Percentiles rank a stretch among this genome's conserved stretches.
These are phyloP conservation scores for Knipowitschia caucasica DNA, from an alignment of 2,797 vertebrate species.

Conservation along the genomic window DNA sequence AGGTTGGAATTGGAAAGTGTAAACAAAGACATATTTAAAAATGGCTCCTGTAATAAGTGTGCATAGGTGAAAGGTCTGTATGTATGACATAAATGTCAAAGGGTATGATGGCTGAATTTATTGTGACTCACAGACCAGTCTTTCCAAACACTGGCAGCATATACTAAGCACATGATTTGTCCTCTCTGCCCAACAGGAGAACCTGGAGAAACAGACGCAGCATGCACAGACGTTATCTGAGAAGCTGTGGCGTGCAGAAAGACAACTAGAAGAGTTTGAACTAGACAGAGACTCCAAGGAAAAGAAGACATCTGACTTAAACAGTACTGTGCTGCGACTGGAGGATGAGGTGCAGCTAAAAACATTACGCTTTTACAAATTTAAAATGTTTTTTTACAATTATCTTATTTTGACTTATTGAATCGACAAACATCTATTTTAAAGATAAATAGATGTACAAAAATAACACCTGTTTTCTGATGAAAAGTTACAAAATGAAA, in stretches of 20 bases:
- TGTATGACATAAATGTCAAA: too few relatives aligned
- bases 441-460: too few relatives aligned
- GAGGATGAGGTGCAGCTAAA: constrained; percentile 69
- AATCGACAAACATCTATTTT: too few relatives aligned
- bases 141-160: background rate
- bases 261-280: constrained; percentile 70
- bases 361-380: background rate
- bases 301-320: constrained; percentile 67
- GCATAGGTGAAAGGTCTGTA: too few relatives aligned
- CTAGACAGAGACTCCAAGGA: constrained; percentile 52
- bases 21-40: too few relatives aligned
- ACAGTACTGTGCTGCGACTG: constrained; percentile 54
- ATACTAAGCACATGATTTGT: background rate
- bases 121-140: background rate
- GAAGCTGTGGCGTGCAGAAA: constrained; percentile 74
- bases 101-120: too few relatives aligned
- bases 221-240: constrained; percentile 64
- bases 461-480: too few relatives aligned
- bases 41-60: too few relatives aligned
- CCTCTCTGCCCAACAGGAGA: constrained; percentile 56
- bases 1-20: too few relatives aligned
- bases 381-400: background rate
- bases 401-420: too few relatives aligned
- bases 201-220: constrained; percentile 72
- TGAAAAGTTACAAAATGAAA: too few relatives aligned